Evolutionary conservation across 2,113 vertebrate genomes (phyloP).

Genomic region (Rissa tridactyla): DNA sequence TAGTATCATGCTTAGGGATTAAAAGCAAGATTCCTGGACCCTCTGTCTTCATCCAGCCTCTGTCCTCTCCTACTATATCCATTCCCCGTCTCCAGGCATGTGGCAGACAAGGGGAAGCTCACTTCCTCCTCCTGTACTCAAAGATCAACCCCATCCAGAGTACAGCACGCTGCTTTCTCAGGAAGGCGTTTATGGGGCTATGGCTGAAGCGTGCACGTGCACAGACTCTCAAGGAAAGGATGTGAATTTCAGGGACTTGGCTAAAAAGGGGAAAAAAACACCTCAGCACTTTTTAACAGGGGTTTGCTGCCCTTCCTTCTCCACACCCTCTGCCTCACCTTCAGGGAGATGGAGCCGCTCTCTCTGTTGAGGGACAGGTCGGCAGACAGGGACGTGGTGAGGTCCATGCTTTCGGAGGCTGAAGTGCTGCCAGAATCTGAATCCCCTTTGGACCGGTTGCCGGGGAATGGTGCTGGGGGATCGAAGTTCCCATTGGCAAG

Average conservation of each 20-base stretch:
- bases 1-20: background rate
- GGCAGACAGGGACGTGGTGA: slow-evolving; percentile 73
- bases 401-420: slow-evolving; percentile 84
- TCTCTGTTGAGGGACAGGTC: slow-evolving; percentile 82
- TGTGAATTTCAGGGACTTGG: background rate
- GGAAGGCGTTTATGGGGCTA: background rate
- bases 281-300: background rate
- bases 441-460: slow-evolving; percentile 70
- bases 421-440: slow-evolving; percentile 81
- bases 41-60: background rate
- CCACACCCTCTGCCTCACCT: slow-evolving; percentile 73
- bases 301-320: background rate
- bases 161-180: background rate
- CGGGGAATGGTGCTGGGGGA: background rate
- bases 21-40: background rate
- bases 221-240: background rate
- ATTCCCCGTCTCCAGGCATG: background rate
- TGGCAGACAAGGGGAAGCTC: background rate
- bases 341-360: slow-evolving; percentile 77
- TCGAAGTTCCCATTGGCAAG: slow-evolving; percentile 71
- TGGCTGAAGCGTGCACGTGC: background rate
- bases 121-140: background rate
- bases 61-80: background rate
- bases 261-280: background rate
- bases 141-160: background rate